Conservation (phyloP, 1,140 invertebrate species). For the Grapholita molesta region DNA sequence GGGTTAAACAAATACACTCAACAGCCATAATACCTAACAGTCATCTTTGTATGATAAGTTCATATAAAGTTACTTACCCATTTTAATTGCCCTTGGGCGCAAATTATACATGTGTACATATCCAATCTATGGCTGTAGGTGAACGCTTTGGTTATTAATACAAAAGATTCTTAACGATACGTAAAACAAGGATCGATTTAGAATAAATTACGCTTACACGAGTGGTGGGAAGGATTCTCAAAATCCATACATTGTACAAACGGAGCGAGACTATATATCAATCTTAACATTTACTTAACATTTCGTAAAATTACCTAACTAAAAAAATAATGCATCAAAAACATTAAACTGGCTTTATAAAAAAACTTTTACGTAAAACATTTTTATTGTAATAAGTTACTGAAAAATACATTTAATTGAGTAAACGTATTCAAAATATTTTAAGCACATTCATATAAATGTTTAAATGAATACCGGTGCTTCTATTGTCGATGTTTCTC, state of each 20-base stretch:
- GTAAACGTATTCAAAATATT: background rate
- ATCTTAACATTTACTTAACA: constrained; percentile 14
- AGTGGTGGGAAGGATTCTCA: constrained; percentile 37
- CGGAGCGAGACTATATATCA: constrained; percentile 2
- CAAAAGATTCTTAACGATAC: constrained; percentile 19
- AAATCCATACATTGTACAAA: constrained; percentile 14
- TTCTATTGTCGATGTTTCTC: too few species aligned
- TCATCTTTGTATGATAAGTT: too few species aligned
- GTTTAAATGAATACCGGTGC: too few species aligned
- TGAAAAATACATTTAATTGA: background rate
- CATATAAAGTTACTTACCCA: too few species aligned
- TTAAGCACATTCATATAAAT: too few species aligned
- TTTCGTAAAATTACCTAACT: constrained; percentile 10
- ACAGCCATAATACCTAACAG: too few species aligned
- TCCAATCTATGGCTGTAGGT: constrained; percentile 50
- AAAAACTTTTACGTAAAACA: background rate
- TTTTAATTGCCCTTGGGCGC: too few species aligned
- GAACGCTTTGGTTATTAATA: constrained; percentile 54
- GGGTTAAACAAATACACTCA: background rate
- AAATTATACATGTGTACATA: background rate
- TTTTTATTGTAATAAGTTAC: background rate
- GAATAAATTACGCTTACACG: constrained; percentile 22
- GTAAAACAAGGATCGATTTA: constrained; percentile 12
- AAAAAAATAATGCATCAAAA: constrained; percentile 7
- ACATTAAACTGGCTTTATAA: constrained; percentile 13